Conservation (phyloP, 2,888 invertebrate species). For the Rhaphigaster nebulosa region DNA sequence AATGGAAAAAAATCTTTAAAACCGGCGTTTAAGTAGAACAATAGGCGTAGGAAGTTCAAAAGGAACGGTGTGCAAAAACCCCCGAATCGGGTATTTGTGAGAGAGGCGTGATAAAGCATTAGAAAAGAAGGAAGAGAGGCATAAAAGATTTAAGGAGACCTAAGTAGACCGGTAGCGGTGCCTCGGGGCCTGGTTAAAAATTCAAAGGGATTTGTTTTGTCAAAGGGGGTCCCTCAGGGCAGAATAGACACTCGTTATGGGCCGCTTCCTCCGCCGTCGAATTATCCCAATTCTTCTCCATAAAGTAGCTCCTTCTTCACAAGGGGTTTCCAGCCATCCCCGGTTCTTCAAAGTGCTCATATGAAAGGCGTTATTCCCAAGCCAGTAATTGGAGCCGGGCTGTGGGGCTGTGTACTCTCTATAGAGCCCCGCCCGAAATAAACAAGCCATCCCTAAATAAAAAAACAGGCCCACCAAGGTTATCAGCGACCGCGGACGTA, state of each 20-base stretch:
- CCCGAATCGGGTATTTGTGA: neutral
- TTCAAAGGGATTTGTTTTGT: constrained; percentile 46
- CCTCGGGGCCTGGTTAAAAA: constrained; percentile 34
- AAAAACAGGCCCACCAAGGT: neutral
- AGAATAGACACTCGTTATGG: constrained; percentile 47
- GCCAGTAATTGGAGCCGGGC: neutral
- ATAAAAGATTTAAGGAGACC: constrained; percentile 40
- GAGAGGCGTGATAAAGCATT: constrained; percentile 17
- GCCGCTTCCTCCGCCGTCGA: constrained; percentile 33
- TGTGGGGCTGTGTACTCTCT: neutral
- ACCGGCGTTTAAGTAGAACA: neutral
- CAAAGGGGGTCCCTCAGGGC: neutral
- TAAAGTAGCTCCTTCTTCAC: constrained; percentile 34
- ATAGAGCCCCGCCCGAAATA: neutral
- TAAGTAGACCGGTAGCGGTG: constrained; percentile 21
- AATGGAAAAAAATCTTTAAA: neutral
- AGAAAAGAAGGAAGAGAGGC: neutral
- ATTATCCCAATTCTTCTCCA: constrained; percentile 44
- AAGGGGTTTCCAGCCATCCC: neutral
- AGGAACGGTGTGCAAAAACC: neutral
- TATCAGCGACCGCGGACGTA: neutral
- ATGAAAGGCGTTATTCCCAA: constrained; percentile 5
- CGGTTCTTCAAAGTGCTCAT: constrained; percentile 21
- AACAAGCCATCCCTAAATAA: neutral
- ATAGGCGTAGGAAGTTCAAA: neutral